A percentile compares a stretch with the other conserved stretches of the same genome.
Conservation (phyloP, 2,888 invertebrate species). For the Agrochola macilenta region DNA sequence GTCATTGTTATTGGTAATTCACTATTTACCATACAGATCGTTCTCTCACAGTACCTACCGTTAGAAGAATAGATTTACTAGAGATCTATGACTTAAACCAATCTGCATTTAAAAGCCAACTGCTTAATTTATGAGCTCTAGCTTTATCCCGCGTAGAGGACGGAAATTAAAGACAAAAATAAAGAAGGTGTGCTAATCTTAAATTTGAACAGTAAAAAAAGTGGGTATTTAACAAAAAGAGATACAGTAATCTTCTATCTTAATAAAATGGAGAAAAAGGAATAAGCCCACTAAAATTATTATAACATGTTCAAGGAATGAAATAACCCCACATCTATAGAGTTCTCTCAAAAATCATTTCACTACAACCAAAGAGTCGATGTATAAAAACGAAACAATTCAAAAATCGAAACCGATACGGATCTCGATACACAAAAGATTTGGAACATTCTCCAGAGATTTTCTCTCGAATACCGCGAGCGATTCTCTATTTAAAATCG, state of each 20-base stretch:
- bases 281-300: neutral
- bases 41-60: neutral
- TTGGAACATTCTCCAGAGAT: conserved; percentile 24
- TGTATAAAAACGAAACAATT: conserved; percentile 4
- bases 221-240: neutral
- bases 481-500: conserved; percentile 32
- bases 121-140: neutral
- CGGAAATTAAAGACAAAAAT: no score
- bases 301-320: neutral
- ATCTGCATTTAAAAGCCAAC: conserved; percentile 1
- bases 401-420: conserved; percentile 5
- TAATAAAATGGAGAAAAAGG: neutral
- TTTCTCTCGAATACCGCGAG: conserved; percentile 14
- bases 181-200: no score
- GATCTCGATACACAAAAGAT: conserved; percentile 37
- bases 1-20: conserved; percentile 7
- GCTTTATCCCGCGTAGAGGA: neutral
- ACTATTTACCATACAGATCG: neutral
- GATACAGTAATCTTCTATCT: neutral
- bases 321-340: neutral
- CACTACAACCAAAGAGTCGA: neutral
- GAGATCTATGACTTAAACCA: neutral
- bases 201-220: no score
- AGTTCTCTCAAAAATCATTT: neutral
- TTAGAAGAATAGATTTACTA: neutral